Evolutionary conservation across 2,888 invertebrate genomes (phyloP).

Genomic region (Agrenia bidenticulata): DNA sequence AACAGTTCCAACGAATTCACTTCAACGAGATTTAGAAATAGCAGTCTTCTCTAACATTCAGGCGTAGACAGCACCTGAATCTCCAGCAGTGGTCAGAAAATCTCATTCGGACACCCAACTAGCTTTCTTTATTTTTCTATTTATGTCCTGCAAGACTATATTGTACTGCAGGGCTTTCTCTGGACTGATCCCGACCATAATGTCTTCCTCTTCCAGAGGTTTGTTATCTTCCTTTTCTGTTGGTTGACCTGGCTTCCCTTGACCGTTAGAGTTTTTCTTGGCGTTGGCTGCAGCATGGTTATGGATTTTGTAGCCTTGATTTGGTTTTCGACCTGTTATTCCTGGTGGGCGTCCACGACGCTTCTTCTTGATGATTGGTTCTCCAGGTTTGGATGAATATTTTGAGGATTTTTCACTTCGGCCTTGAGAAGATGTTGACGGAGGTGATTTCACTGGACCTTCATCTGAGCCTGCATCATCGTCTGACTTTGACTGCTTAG

Average conservation of each 20-base stretch:
- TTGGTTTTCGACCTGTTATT: conserved; percentile 25
- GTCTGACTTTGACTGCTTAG: conserved; percentile 33
- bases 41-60: too few species aligned
- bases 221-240: conserved; percentile 37
- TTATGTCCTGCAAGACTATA: conserved; percentile 75
- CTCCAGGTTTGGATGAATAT: conserved; percentile 16
- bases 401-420: conserved; percentile 1
- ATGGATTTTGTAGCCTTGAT: conserved; percentile 15
- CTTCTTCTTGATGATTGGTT: conserved; percentile 31
- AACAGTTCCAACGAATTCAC: too few species aligned
- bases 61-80: too few species aligned
- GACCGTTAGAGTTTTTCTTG: conserved; percentile 18
- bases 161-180: conserved; percentile 72
- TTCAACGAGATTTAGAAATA: too few species aligned
- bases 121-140: conserved; percentile 72
- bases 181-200: conserved; percentile 61
- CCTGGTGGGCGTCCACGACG: conserved; percentile 46
- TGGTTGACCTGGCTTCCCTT: not conserved
- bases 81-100: too few species aligned
- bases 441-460: conserved; percentile 7
- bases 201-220: conserved; percentile 60
- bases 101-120: conserved; percentile 66
- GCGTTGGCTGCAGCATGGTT: not conserved
- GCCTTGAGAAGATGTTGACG: not conserved
- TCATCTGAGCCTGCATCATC: conserved; percentile 24